Evolutionary conservation across 1,140 invertebrate genomes (phyloP).

Genomic region (Eueides isabella): DNA sequence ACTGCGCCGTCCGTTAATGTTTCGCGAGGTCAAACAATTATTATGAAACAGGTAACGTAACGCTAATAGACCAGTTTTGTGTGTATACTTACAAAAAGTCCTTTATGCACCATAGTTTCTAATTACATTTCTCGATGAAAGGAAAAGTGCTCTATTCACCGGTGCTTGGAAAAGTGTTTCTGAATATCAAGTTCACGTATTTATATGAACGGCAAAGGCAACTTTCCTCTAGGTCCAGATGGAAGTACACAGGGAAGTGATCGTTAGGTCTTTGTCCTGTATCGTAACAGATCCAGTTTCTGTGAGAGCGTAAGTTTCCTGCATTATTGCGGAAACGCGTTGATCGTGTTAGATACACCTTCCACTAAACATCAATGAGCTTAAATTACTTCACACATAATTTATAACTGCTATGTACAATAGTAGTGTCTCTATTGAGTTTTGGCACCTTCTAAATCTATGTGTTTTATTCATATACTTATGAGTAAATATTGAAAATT

Average conservation of each 20-base stretch:
- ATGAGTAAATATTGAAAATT: too few relatives aligned
- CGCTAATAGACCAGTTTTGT: conserved; percentile 28
- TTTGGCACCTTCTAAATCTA: background rate
- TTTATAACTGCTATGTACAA: background rate
- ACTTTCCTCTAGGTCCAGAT: conserved; percentile 73
- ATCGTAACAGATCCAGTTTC: conserved; percentile 69
- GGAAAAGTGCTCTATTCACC: conserved; percentile 67
- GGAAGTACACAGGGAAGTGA: conserved; percentile 65
- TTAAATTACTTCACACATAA: conserved; percentile 21
- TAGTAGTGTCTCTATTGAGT: background rate
- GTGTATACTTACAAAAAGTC: conserved; percentile 65
- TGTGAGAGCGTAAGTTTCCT: conserved; percentile 58
- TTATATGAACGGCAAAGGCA: conserved; percentile 69
- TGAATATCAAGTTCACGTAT: conserved; percentile 76
- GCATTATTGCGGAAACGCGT: conserved; percentile 47
- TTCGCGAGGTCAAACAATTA: conserved; percentile 25
- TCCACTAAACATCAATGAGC: conserved; percentile 26
- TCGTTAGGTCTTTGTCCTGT: conserved; percentile 78
- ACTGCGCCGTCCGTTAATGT: conserved; percentile 37
- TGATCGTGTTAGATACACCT: conserved; percentile 39
- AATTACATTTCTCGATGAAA: conserved; percentile 67
- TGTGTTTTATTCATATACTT: background rate
- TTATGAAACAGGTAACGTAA: conserved; percentile 33
- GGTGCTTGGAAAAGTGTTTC: conserved; percentile 70
- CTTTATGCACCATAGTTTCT: conserved; percentile 59